These are phyloP conservation scores for Pangasius macronema DNA, from an alignment of 2,797 vertebrate genomes.

Conservation along the genomic window DNA sequence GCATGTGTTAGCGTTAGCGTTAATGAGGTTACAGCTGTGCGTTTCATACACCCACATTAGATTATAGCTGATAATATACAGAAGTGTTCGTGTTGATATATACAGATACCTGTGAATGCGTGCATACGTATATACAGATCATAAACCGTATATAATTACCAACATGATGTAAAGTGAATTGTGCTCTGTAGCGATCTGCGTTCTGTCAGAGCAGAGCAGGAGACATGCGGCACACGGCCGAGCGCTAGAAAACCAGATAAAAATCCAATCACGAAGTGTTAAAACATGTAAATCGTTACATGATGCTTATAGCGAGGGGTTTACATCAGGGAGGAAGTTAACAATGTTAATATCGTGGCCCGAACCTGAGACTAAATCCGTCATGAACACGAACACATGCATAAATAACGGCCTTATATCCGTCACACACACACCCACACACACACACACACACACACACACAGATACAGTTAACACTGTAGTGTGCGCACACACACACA, in stretches of 20 bases:
- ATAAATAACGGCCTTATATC: background rate
- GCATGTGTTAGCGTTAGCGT: conserved; percentile 22
- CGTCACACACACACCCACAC: background rate
- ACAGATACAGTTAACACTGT: too few relatives aligned
- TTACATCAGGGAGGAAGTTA: background rate
- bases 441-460: too few relatives aligned
- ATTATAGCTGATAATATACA: conserved; percentile 38
- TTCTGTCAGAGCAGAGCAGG: background rate
- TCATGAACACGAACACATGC: background rate
- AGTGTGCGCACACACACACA: too few relatives aligned
- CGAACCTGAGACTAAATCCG: conserved; percentile 14
- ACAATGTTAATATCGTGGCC: background rate
- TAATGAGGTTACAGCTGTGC: background rate
- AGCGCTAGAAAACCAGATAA: background rate
- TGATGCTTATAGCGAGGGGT: background rate
- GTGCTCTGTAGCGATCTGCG: background rate
- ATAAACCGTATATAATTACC: background rate
- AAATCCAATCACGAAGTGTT: background rate
- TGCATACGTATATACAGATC: conserved; percentile 17
- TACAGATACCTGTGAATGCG: conserved; percentile 19
- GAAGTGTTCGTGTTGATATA: conserved; percentile 12
- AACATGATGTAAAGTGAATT: too few relatives aligned
- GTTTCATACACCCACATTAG: conserved; percentile 8
- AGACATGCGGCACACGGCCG: too few relatives aligned
- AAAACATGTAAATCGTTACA: background rate